Conservation (phyloP, 2,888 invertebrate genomes). For the Pecten maximus region DNA sequence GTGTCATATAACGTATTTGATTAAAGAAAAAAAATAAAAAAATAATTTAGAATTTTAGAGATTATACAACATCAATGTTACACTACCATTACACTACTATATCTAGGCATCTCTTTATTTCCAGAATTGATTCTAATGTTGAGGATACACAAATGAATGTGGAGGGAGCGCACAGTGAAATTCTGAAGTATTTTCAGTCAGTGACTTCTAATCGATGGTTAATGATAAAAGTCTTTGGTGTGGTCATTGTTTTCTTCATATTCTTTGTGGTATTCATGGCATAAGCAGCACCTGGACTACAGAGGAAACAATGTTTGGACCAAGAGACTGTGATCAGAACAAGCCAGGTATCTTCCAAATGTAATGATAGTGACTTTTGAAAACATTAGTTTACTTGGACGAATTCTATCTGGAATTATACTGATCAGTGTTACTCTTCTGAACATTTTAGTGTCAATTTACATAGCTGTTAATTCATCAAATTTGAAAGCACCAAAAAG, state of each 20-base stretch:
- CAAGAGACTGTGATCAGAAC: not conserved
- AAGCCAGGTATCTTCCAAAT: not conserved
- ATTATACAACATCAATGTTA: too few relatives aligned
- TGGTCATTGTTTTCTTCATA: slow-evolving; percentile 99
- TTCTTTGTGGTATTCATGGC: slow-evolving; percentile 99
- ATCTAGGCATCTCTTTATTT: slow-evolving; percentile 58
- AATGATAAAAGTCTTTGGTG: slow-evolving; percentile 99
- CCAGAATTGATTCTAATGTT: slow-evolving; percentile 97
- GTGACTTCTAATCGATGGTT: slow-evolving; percentile 98
- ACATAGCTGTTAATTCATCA: not conserved
- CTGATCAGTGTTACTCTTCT: not conserved
- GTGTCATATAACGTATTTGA: too few relatives aligned
- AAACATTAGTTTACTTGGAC: not conserved
- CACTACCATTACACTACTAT: too few relatives aligned
- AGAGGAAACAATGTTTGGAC: not conserved
- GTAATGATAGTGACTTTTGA: not conserved
- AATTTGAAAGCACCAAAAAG: not conserved
- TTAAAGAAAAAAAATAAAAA: too few relatives aligned
- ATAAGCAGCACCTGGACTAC: slow-evolving; percentile 81
- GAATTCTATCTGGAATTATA: not conserved
- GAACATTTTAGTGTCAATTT: not conserved
- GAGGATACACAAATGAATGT: slow-evolving; percentile 97
- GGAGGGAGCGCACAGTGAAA: slow-evolving; percentile 98
- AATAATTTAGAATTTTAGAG: too few relatives aligned
- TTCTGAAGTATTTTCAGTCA: slow-evolving; percentile 98